phyloP scores from a whole-genome alignment of 37 sponge, comb jelly and placozoan species.

The Spongilla lacustris region DNA sequence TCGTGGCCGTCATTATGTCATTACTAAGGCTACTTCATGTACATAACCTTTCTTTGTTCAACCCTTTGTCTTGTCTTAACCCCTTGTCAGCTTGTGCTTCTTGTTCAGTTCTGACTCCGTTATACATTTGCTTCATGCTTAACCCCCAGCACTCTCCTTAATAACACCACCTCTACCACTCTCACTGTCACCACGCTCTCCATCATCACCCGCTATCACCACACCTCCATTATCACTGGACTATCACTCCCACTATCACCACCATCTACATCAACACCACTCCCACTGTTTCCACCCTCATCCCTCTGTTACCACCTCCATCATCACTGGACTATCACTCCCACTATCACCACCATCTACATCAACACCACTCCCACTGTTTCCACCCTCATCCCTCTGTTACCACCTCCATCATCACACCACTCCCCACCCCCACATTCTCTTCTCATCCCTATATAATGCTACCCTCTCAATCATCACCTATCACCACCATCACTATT shows the following conservation, averaged over 20 bases:
- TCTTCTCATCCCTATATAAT: too few species aligned
- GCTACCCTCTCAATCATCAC: too few species aligned
- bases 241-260: not conserved
- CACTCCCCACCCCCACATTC: too few species aligned
- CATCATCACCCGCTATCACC: not conserved
- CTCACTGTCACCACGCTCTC: not conserved
- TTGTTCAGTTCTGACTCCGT: too few species aligned
- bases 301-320: not conserved
- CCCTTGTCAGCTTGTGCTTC: too few species aligned
- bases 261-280: not conserved
- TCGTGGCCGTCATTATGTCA: too few species aligned
- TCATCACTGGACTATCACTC: not conserved
- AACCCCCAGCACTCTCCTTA: not conserved
- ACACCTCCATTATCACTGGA: not conserved
- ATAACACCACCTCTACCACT: not conserved
- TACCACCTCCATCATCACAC: too few species aligned
- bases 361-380: not conserved
- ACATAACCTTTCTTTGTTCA: too few species aligned
- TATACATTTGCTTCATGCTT: not conserved
- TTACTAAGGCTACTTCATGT: too few species aligned
- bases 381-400: too few species aligned
- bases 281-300: not conserved
- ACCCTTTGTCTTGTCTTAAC: too few species aligned
- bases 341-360: not conserved
- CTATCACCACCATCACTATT: too few species aligned